phyloP scores from a whole-genome alignment of 2,888 invertebrate genomes.

The Mimas tiliae region DNA sequence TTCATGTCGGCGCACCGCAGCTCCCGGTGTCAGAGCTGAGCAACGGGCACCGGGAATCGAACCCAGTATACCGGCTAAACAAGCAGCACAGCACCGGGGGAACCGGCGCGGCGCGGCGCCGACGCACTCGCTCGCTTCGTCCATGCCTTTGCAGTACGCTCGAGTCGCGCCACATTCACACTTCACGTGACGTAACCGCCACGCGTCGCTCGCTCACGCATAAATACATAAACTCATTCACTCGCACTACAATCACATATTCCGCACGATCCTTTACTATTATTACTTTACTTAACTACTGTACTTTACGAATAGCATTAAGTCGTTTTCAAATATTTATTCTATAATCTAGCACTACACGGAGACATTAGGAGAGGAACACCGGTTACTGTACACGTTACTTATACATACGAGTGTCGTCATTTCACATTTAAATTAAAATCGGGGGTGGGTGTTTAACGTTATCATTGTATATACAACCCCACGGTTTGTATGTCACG shows the following conservation, averaged over 20 bases:
- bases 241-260: constrained; percentile 35
- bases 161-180: neutral
- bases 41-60: neutral
- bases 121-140: constrained; percentile 6
- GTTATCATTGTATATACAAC: constrained; percentile 74
- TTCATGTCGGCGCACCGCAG: constrained; percentile 48
- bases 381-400: constrained; percentile 81
- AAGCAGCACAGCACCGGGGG: neutral
- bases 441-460: constrained; percentile 64
- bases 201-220: constrained; percentile 32
- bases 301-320: constrained; percentile 66
- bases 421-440: constrained; percentile 71
- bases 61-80: neutral
- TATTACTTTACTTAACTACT: constrained; percentile 65
- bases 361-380: constrained; percentile 82
- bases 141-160: neutral
- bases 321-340: constrained; percentile 64
- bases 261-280: constrained; percentile 56
- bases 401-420: constrained; percentile 63
- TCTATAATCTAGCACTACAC: constrained; percentile 76
- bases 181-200: neutral
- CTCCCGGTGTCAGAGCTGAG: neutral
- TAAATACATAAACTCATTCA: constrained; percentile 33
- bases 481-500: constrained; percentile 62
- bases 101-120: constrained; percentile 14